A percentile compares a stretch with the other conserved stretches of the same genome.
These are phyloP conservation scores for Pelagia noctiluca DNA, from an alignment of 30 jellyfish, hydroid and myxozoan genomes.

Conservation along the genomic window DNA sequence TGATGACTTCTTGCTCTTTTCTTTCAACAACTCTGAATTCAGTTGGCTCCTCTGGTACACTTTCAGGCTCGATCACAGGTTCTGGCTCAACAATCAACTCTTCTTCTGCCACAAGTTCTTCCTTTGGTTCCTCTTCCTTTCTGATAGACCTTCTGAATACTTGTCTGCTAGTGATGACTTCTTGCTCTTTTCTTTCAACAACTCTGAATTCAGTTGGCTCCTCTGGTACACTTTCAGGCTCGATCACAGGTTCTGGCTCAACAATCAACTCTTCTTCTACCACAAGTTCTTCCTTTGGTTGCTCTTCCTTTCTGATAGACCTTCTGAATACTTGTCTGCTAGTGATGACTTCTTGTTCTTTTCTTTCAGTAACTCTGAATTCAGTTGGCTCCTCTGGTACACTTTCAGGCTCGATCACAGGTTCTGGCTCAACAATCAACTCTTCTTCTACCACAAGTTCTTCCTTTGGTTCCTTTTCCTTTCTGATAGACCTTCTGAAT, in stretches of 20 bases:
- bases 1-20: conserved; percentile 33
- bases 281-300: neutral
- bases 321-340: neutral
- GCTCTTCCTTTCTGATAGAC: neutral
- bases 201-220: too few relatives aligned
- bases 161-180: conserved; percentile 30
- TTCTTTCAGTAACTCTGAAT: neutral
- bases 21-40: conserved; percentile 31
- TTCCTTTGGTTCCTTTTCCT: too few relatives aligned
- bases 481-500: too few relatives aligned
- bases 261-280: conserved; percentile 3
- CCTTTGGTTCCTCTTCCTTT: conserved; percentile 20
- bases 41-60: neutral
- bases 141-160: conserved; percentile 3
- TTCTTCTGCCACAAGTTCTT: conserved; percentile 8
- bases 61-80: neutral
- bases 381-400: too few relatives aligned
- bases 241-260: conserved; percentile 8
- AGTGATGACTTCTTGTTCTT: conserved; percentile 7
- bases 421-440: conserved; percentile 55
- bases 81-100: conserved; percentile 71
- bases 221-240: neutral
- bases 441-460: conserved; percentile 41
- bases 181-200: conserved; percentile 15
- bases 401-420: conserved; percentile 49